Conservation (phyloP, 2,797 vertebrate genomes). For the Sardinella longiceps region DNA sequence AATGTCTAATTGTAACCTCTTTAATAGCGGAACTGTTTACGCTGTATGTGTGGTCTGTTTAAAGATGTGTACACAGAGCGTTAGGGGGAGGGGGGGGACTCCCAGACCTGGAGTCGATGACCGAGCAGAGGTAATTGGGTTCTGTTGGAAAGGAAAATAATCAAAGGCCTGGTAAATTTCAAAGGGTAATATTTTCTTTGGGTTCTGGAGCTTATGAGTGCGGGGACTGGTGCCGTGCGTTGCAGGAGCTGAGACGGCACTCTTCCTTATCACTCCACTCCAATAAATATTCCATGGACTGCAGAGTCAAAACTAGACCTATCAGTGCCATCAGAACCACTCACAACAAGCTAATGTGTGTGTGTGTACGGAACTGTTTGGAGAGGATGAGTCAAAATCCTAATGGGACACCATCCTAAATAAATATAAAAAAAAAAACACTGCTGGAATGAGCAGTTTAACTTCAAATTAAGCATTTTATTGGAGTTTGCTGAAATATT, state of each 20-base stretch:
- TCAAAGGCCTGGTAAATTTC: conserved; percentile 60
- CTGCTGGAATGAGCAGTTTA: not conserved
- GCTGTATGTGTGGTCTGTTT: conserved; percentile 57
- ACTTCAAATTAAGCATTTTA: conserved; percentile 16
- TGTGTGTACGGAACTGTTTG: not conserved
- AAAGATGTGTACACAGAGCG: conserved; percentile 37
- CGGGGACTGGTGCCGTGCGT: not conserved
- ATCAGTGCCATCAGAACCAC: not conserved
- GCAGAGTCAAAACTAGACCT: not conserved
- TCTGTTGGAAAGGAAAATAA: conserved; percentile 72
- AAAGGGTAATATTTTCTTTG: conserved; percentile 71
- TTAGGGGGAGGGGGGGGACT: conserved; percentile 1
- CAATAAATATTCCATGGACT: not conserved
- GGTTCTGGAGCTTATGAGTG: conserved; percentile 45
- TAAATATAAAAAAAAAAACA: not conserved
- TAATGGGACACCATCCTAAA: not conserved
- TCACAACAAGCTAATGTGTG: conserved; percentile 13
- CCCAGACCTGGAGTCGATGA: conserved; percentile 40
- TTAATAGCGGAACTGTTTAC: conserved; percentile 43
- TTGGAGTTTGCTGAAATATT: not conserved
- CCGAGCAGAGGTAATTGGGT: conserved; percentile 61
- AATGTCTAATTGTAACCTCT: conserved; percentile 42
- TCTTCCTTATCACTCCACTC: not conserved
- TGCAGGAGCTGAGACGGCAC: not conserved
- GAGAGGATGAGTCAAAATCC: not conserved